These are phyloP conservation scores for Dolomedes plantarius DNA, from an alignment of 2,888 invertebrate genomes.

Conservation along the genomic window DNA sequence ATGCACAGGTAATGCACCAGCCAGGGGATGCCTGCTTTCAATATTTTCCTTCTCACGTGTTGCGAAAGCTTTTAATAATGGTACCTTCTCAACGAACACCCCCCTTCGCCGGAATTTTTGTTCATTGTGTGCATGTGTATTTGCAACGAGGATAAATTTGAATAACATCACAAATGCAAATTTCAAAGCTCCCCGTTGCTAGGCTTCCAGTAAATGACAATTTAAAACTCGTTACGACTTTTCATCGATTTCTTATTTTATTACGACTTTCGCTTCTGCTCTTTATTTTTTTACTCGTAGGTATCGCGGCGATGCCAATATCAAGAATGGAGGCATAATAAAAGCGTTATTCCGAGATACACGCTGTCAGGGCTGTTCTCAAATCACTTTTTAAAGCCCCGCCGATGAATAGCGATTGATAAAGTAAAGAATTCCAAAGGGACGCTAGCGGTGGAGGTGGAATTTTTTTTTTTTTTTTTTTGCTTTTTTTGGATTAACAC, in stretches of 20 bases:
- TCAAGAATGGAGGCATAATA: conserved; percentile 20
- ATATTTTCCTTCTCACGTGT: conserved; percentile 51
- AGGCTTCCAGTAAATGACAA: conserved; percentile 68
- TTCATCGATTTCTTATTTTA: conserved; percentile 71
- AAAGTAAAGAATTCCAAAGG: background rate
- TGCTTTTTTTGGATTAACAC: background rate
- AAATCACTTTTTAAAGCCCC: conserved; percentile 34
- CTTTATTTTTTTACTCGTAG: conserved; percentile 10
- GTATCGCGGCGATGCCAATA: conserved; percentile 31
- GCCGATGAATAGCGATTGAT: conserved; percentile 15
- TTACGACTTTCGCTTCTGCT: conserved; percentile 55
- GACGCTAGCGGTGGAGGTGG: background rate
- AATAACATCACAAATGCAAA: conserved; percentile 71
- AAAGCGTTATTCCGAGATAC: conserved; percentile 49
- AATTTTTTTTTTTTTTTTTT: background rate
- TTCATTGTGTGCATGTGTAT: conserved; percentile 21
- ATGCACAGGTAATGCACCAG: conserved; percentile 55
- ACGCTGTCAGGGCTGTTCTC: conserved; percentile 25
- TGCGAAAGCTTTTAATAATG: conserved; percentile 69
- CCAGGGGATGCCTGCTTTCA: background rate
- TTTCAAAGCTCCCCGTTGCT: conserved; percentile 67
- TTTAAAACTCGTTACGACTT: conserved; percentile 68
- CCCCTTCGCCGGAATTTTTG: conserved; percentile 15
- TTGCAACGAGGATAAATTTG: conserved; percentile 60
- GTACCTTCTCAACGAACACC: conserved; percentile 46